Evolutionary conservation across 2,113 vertebrate genomes (phyloP).

Genomic region (Sinocyclocheilus maitianheensis): DNA sequence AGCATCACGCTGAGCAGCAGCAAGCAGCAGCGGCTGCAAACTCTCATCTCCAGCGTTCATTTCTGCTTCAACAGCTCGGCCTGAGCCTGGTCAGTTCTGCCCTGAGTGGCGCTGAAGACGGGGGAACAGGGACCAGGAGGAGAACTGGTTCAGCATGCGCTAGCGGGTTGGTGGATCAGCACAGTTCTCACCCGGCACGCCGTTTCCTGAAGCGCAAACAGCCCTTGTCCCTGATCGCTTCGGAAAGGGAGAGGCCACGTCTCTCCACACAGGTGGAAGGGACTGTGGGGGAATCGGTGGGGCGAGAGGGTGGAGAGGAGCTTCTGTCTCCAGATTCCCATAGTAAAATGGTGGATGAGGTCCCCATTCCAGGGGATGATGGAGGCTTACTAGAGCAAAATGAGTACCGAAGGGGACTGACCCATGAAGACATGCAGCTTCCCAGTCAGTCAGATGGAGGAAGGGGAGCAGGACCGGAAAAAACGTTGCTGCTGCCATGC

Average conservation of each 20-base stretch:
- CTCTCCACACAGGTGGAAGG: conserved; percentile 78
- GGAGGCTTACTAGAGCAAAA: conserved; percentile 71
- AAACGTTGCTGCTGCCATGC: conserved; percentile 57
- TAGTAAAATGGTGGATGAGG: conserved; percentile 84
- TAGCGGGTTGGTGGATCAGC: conserved; percentile 78
- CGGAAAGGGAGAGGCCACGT: conserved; percentile 84
- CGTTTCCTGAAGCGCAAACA: conserved; percentile 94
- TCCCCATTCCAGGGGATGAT: conserved; percentile 58
- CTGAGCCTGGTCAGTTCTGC: conserved; percentile 93
- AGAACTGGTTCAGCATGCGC: conserved; percentile 23
- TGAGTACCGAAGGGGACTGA: conserved; percentile 71
- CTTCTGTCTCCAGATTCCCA: conserved; percentile 87
- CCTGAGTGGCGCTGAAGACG: conserved; percentile 73
- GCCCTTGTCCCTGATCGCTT: conserved; percentile 70
- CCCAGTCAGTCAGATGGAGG: conserved; percentile 93
- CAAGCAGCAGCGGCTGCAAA: conserved; percentile 75
- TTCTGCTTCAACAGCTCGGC: conserved; percentile 94
- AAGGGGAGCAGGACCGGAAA: conserved; percentile 64
- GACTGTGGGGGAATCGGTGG: conserved; percentile 67
- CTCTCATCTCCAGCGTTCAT: conserved; percentile 89
- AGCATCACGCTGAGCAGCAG: conserved; percentile 63
- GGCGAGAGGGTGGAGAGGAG: conserved; percentile 68
- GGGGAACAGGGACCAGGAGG: conserved; percentile 45
- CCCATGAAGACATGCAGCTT: conserved; percentile 92
- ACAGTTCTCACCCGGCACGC: conserved; percentile 83